Evolutionary conservation across 2,113 vertebrate genomes (phyloP), one percentile per base, ranked within the genome.

Genomic region (Donacobius atricapilla): DNA sequence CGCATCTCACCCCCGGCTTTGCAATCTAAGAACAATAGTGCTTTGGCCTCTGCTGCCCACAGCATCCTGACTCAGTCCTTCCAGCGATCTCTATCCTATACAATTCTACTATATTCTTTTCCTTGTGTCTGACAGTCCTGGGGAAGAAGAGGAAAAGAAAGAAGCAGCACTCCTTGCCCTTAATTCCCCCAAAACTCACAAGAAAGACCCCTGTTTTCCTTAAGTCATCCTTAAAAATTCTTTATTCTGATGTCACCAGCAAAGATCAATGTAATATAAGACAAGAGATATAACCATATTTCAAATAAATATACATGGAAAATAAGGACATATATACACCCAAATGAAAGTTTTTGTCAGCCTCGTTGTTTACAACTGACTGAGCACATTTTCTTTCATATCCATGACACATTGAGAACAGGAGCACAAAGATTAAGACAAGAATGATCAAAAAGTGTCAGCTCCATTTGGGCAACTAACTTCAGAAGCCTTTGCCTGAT

Each of bases 381-480:
- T 83, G 70, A 94, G 54, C 50, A 72, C 28, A 24, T 92, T 87
- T 79, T 72, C 66, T 72, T 86, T 88, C 42, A 53, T 17, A 17
- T 69, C 23, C 69, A 27, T 83, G 88, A 93, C 90, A 93, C 88
- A 89, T 9, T 56, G 82, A 94, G 79, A 93, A 45, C 45, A 93
- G 66, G 70, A 82, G 70, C 31, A 50, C 4, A 2, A 75, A 51
- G 33, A 82, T 58, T 63, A 94, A 68, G 81, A 87, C 60, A 84
- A 90, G 60, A 94, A 87, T 48, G 70, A 80, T 90, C 75, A 96
- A 69, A 64, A 94, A 85, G 33, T 51, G 37, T 92, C 92, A 94
- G 33, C 35, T 87, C 30, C 39, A 75, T 72, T 93, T 89, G 73
- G 35, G n/a, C 47, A 87, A 75, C 42, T 17, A 71, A 63, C 78